These are phyloP conservation scores for Charadrius vociferus DNA, from an alignment of 2,113 vertebrate genomes.

Conservation along the genomic window DNA sequence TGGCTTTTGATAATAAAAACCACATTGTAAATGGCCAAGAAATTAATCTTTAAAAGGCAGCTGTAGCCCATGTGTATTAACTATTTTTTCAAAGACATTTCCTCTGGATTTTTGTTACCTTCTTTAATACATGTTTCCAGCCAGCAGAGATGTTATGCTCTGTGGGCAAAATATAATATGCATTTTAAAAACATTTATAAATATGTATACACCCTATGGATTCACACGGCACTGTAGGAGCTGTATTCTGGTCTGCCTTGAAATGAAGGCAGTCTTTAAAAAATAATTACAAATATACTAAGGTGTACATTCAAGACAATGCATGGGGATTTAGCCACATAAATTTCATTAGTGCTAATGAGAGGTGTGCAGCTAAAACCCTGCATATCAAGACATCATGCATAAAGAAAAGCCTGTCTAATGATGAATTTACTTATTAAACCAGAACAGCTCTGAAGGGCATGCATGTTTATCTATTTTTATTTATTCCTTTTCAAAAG, in stretches of 20 bases:
- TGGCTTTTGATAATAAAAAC: constrained; percentile 64
- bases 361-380: constrained; percentile 34
- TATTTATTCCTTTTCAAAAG: constrained; percentile 9
- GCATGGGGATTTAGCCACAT: constrained; percentile 43
- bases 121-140: constrained; percentile 50
- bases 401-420: constrained; percentile 53
- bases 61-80: constrained; percentile 66
- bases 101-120: constrained; percentile 55
- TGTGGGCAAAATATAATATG: constrained; percentile 54
- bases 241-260: constrained; percentile 14
- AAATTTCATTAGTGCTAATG: constrained; percentile 59
- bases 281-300: constrained; percentile 60
- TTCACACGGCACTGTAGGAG: background rate
- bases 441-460: constrained; percentile 25
- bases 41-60: constrained; percentile 68
- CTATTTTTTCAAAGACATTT: constrained; percentile 56
- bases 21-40: constrained; percentile 59
- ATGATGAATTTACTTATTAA: constrained; percentile 55
- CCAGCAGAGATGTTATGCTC: constrained; percentile 50
- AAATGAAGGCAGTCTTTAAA: constrained; percentile 42
- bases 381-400: constrained; percentile 7
- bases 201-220: constrained; percentile 64
- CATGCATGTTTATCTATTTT: constrained; percentile 10
- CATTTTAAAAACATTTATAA: constrained; percentile 64
- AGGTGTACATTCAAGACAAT: constrained; percentile 17